Evolutionary conservation across 2,888 invertebrate species (phyloP), one percentile per base, ranked within the genome.

Genomic region (Pammene aurita): DNA sequence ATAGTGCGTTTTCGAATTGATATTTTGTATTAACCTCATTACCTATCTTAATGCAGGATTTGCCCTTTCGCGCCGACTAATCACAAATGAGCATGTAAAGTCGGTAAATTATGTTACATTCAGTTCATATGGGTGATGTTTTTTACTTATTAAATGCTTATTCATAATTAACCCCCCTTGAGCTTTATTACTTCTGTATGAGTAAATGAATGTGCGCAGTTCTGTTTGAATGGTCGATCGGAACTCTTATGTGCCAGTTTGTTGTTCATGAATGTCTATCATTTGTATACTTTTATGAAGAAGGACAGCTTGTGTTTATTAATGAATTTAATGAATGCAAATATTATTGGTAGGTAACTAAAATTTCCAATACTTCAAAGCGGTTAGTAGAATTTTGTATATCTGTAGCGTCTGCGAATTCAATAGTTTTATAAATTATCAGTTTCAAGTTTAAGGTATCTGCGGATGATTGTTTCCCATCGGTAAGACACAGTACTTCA

Each of bases 11-110:
- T 81, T 77, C 66, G 76, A 80, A 78, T 75, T 84, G 74, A 67
- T 72, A 70, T 75, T 74, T 72, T 82, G 84, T 87, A 90, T 92
- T 92, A 92, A 92, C 92, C 92, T 92, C 92, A 92, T 92, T 92
- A 92, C 92, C 92, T 92, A 92, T 92, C 92, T 92, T 92, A 92
- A 92, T 92, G 90, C 89, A 89, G 90, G 90, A 92, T 90, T 92
- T 92, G 90, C 92, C 92, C 91, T 92, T 92, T 92, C 92, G 92
- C 92, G 90, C 92, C 92, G 85, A 82, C 91, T 92, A 92, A 92
- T 92, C 92, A 91, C 89, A 92, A 92, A 91, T 91, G 89, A 89
- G 92, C 92, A 92, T 92, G 92, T 92, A 90, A 91, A 89, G 90
- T 86, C 87, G 81, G 89, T 92, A 90, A 92, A 92, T 92, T 92